A percentile compares a stretch with the other conserved stretches of the same genome.
Conservation (phyloP, 2,888 invertebrate genomes). For the Agrypnus murinus region DNA sequence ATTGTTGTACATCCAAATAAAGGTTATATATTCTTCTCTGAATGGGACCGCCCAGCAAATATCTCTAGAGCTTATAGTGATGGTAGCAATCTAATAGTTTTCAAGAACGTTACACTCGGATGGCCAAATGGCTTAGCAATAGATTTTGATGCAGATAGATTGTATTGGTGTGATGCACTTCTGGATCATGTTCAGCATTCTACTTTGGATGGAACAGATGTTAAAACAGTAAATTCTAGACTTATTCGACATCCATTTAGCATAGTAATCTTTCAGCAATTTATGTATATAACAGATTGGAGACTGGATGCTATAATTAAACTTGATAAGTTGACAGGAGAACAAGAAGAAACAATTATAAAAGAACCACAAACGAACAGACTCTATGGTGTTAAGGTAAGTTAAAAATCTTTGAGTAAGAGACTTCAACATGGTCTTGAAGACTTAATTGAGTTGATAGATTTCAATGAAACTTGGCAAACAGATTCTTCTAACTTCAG, state of each 20-base stretch:
- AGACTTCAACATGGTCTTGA: too few relatives aligned
- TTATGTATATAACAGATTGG: constrained; percentile 99
- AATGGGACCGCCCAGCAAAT: constrained; percentile 97
- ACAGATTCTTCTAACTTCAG: too few relatives aligned
- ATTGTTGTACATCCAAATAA: constrained; percentile 98
- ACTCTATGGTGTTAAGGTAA: constrained; percentile 90
- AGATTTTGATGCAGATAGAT: constrained; percentile 88
- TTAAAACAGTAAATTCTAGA: constrained; percentile 90
- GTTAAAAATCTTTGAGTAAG: too few relatives aligned
- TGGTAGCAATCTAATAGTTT: constrained; percentile 89
- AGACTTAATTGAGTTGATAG: too few relatives aligned
- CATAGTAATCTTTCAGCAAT: constrained; percentile 91
- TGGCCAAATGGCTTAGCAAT: constrained; percentile 99
- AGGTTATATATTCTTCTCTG: constrained; percentile 95
- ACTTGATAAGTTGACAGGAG: constrained; percentile 91
- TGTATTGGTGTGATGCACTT: constrained; percentile 98
- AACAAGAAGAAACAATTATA: constrained; percentile 89
- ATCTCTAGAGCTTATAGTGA: constrained; percentile 95
- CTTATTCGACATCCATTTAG: constrained; percentile 93
- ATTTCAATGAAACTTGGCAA: too few relatives aligned
- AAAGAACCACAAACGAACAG: constrained; percentile 93
- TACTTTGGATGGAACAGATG: constrained; percentile 91
- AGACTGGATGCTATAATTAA: constrained; percentile 94
- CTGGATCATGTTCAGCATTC: constrained; percentile 97
- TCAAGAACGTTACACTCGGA: constrained; percentile 92